These are phyloP conservation scores for Laothoe populi DNA, from an alignment of 2,888 invertebrate genomes.

Conservation along the genomic window DNA sequence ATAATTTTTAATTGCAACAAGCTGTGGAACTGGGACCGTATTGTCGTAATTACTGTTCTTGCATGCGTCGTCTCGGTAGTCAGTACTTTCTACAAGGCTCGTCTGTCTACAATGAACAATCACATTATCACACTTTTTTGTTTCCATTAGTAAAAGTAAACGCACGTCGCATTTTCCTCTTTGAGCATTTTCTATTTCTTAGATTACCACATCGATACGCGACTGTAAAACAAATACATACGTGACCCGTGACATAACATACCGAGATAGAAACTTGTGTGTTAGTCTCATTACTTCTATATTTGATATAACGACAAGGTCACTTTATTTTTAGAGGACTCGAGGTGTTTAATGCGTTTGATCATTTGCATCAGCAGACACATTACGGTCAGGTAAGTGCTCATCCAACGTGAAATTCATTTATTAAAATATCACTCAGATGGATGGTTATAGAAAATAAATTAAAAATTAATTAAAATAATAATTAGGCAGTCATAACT, in stretches of 20 bases:
- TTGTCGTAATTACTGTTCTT: slow-evolving; percentile 68
- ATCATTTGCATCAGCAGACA: slow-evolving; percentile 43
- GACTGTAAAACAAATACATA: background rate
- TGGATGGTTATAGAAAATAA: slow-evolving; percentile 49
- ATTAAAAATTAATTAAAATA: slow-evolving; percentile 43
- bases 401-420: slow-evolving; percentile 57
- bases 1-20: slow-evolving; percentile 26
- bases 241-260: background rate
- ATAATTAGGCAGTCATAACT: slow-evolving; percentile 30
- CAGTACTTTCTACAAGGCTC: slow-evolving; percentile 69
- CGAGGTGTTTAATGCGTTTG: slow-evolving; percentile 10
- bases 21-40: slow-evolving; percentile 56
- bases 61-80: slow-evolving; percentile 52
- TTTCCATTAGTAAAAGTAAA: slow-evolving; percentile 67
- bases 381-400: slow-evolving; percentile 65
- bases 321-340: slow-evolving; percentile 15
- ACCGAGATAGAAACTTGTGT: background rate
- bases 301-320: background rate
- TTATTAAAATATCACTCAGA: slow-evolving; percentile 31
- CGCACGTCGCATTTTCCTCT: slow-evolving; percentile 42
- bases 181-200: slow-evolving; percentile 26
- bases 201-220: slow-evolving; percentile 10
- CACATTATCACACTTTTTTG: slow-evolving; percentile 69
- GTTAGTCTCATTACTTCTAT: slow-evolving; percentile 11
- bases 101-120: slow-evolving; percentile 64